These are phyloP conservation scores for Drosophila funebris DNA, from an alignment of 1,140 invertebrate species.

Conservation along the genomic window DNA sequence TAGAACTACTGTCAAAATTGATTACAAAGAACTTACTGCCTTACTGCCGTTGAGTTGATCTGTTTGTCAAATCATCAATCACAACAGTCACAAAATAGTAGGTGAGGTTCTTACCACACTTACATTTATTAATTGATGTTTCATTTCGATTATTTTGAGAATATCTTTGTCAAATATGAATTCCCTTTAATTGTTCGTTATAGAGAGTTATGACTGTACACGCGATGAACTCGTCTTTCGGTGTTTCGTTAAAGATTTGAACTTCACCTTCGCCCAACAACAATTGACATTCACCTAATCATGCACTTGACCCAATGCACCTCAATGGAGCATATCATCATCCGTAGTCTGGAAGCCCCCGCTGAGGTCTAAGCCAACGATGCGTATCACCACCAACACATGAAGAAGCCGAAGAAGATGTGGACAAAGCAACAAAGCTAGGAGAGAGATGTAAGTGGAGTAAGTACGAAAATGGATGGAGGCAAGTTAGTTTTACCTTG, in stretches of 20 bases:
- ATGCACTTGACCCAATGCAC: conserved; percentile 35
- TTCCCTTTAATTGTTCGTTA: too few relatives aligned
- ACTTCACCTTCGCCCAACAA: conserved; percentile 17
- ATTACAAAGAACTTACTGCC: too few relatives aligned
- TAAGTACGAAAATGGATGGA: background rate
- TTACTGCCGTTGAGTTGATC: too few relatives aligned
- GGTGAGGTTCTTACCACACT: too few relatives aligned
- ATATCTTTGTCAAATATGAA: too few relatives aligned
- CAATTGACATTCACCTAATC: conserved; percentile 20
- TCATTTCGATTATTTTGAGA: too few relatives aligned
- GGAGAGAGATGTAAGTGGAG: background rate
- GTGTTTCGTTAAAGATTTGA: background rate
- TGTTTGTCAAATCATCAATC: too few relatives aligned
- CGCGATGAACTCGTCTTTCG: background rate
- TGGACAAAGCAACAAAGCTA: background rate
- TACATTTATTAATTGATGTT: too few relatives aligned
- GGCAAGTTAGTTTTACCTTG: conserved; percentile 30
- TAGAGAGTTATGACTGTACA: background rate
- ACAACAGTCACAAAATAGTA: too few relatives aligned
- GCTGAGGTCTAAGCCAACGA: conserved; percentile 19
- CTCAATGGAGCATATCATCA: conserved; percentile 33
- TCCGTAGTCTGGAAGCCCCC: background rate
- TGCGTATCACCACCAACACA: conserved; percentile 22
- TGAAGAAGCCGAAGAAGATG: background rate
- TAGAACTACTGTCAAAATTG: too few relatives aligned